Evolutionary conservation across 2,113 vertebrate species (phyloP).

Genomic region (Verasper variegatus): DNA sequence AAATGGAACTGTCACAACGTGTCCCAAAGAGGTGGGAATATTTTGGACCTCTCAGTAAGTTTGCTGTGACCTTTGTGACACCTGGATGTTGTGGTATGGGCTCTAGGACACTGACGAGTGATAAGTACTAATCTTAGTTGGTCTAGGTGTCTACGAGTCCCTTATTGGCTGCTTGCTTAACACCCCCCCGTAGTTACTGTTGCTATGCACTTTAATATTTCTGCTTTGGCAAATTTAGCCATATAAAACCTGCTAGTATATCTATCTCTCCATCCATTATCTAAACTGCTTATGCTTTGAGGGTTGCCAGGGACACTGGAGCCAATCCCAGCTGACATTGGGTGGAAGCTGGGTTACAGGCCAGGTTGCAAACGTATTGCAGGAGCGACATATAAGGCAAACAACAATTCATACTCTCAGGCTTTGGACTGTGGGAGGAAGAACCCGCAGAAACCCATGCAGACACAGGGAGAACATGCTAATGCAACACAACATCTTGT

Average conservation of each 20-base stretch:
- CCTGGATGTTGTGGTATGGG: neutral
- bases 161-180: neutral
- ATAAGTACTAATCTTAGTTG: neutral
- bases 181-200: neutral
- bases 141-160: neutral
- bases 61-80: constrained; percentile 13
- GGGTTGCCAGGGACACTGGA: too few species aligned
- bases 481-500: neutral
- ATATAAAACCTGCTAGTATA: neutral
- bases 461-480: neutral
- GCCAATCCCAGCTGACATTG: too few species aligned
- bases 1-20: constrained; percentile 27
- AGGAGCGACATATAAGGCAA: too few species aligned
- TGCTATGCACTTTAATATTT: neutral
- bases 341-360: too few species aligned
- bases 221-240: neutral
- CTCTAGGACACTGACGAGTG: neutral
- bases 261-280: too few species aligned
- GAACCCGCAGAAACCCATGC: too few species aligned
- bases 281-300: too few species aligned
- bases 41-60: constrained; percentile 23
- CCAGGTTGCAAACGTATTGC: too few species aligned
- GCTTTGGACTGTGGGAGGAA: too few species aligned
- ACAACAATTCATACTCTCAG: too few species aligned
- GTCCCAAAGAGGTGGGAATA: constrained; percentile 1